Evolutionary conservation across 2,113 vertebrate species (phyloP), one percentile per base, ranked within the genome.

Genomic region (Coptodon rendalli): DNA sequence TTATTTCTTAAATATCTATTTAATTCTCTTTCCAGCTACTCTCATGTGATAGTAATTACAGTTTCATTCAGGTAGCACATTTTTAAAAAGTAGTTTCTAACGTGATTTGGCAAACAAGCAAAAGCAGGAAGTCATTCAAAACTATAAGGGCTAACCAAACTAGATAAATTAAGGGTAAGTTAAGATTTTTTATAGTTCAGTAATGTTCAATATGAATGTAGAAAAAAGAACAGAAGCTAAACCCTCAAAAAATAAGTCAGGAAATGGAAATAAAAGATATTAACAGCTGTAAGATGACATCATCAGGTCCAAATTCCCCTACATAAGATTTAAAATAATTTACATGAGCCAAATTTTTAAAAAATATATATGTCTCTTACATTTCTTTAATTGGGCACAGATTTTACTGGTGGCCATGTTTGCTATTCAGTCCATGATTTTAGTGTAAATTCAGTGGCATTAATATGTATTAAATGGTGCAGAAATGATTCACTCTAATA

Each of bases 231-330:
- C 13, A 27, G 13, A 73, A 73, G 5, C 22, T 43, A 2, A 0
- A 36, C 3, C 1, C 1, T 0, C 2, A 24, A 16, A 48, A 71
- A 27, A 45, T 0, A 71, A 48, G 22, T 27, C 40, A 48, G 4
- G 9, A 76, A 76, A 48, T 76, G 6, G 13, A 29, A 19, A 76
- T 19, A 29, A 76, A 29, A 7, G 24, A 1, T 50, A 76, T 76
- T 29, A 19, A 29, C 40, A 48, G 24, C 8, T 76, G 14, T 45
- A 27, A 17, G 71, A 48, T 73, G 68, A 73, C 22, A 48, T 17
- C 40, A 48, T 43, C 66, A 27, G n/a, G 38, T 43, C 38, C 66
- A 73, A 7, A 73, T 10, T 73, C 22, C 68, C 14, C 68, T 9
- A 45, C 38, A 45, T 6, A 10, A 7, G 14, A 45, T 24, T 27